Conservation (phyloP, 2,888 invertebrate species). For the Rhamnusium bicolor region DNA sequence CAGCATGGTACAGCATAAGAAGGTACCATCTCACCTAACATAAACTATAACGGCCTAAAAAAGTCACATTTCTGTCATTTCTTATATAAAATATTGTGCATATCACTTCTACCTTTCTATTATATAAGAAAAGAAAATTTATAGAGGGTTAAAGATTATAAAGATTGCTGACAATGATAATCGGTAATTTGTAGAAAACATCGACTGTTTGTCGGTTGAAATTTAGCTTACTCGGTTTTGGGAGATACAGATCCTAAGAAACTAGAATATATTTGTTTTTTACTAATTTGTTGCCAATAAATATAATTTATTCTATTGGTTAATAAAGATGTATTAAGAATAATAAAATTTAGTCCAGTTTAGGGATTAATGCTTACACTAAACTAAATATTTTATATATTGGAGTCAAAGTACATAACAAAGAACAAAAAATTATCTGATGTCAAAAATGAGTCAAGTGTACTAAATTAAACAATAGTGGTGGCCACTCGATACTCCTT, state of each 20-base stretch:
- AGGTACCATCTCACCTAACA: slow-evolving; percentile 30
- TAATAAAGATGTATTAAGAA: too few species aligned
- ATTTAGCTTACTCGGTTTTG: background rate
- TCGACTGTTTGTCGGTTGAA: background rate
- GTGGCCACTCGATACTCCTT: too few species aligned
- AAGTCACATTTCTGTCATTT: slow-evolving; percentile 50
- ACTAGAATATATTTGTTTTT: background rate
- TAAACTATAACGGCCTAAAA: slow-evolving; percentile 51
- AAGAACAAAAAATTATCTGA: too few species aligned
- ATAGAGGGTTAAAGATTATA: slow-evolving; percentile 19
- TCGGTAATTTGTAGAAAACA: slow-evolving; percentile 22
- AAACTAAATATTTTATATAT: too few species aligned
- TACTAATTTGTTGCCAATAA: background rate
- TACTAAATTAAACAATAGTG: too few species aligned
- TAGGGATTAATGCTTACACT: too few species aligned
- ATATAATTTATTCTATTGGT: too few species aligned
- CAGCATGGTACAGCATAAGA: slow-evolving; percentile 49
- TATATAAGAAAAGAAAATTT: slow-evolving; percentile 25
- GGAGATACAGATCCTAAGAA: background rate
- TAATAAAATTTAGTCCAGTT: too few species aligned
- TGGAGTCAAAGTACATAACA: too few species aligned
- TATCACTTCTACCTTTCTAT: slow-evolving; percentile 21
- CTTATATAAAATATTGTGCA: slow-evolving; percentile 35
- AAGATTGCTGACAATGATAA: slow-evolving; percentile 27
- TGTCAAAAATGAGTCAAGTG: too few species aligned